Base-by-base conservation (phyloP, 2,113 vertebrate species). In the Scytalopus superciliaris region DNA sequence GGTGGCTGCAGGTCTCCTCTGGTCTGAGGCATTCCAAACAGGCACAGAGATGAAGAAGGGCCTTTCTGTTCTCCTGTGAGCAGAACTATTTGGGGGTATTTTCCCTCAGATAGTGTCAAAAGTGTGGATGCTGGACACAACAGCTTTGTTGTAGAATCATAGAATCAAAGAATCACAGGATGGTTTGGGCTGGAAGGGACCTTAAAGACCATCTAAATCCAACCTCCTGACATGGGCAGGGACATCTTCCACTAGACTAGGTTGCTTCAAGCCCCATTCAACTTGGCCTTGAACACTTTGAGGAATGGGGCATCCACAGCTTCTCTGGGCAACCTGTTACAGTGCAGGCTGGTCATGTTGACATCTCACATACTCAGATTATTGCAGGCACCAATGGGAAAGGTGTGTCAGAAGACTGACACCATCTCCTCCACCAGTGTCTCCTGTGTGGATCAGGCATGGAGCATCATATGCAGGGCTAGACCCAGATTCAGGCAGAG, bases 211-310 rank as follows among this genome's bases (percentile, higher is more conserved):
- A 49, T 5, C 25, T 12, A 4, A 12, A 19, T 49, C 47, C 30
- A 62, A 2, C 6, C 13, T 10, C 14, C 0, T 76, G 14, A 47
- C 18, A 7, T 19, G 30, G 53, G 2, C 31, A 69, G 35, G 47
- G 63, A 42, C 63, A 42, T 5, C 25, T 83, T 16, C 17, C 47
- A 49, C 40, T 28, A 1, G 0, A 0, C 31, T 40, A 49, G 18
- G 22, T 1, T 63, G 3, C 18, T 70, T 35, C 35, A 63, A 70
- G 8, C 21, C 31, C 25, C 1, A 0, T 56, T 21, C 40, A 77
- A 0, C 9, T 14, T 37, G 35, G 9, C 8, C 31, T 37, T 1
- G 35, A 0, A 2, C 22, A 33, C 18, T 69, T 3, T 3, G 9
- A 42, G 31, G 6, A 12, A 10, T 27, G 35, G 31, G 27, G 10